Evolutionary conservation across 2,113 vertebrate genomes (phyloP).

Genomic region (Boulengeromyrus knoepffleri): DNA sequence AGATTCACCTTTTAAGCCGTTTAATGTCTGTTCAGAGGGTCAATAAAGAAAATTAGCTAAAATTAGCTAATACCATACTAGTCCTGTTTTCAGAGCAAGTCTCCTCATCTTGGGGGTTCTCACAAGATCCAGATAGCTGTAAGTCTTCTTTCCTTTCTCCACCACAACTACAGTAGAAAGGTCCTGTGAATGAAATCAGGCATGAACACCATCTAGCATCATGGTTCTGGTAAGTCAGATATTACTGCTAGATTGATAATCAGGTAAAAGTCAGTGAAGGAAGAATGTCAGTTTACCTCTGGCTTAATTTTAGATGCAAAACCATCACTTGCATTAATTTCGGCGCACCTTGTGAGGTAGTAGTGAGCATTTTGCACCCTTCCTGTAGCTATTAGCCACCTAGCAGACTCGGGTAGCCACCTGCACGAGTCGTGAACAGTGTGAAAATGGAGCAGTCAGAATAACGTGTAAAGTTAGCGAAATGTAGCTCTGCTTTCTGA

Average conservation of each 20-base stretch:
- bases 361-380: constrained; percentile 62
- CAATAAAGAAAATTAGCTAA: neutral
- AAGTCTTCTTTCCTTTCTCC: constrained; percentile 36
- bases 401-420: constrained; percentile 43
- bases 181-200: constrained; percentile 36
- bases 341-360: constrained; percentile 70
- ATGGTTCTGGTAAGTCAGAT: neutral
- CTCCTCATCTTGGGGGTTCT: constrained; percentile 61
- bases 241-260: neutral
- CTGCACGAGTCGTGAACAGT: neutral
- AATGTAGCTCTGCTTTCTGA: constrained; percentile 25
- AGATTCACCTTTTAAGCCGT: neutral
- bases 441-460: neutral
- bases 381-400: constrained; percentile 81
- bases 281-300: constrained; percentile 54
- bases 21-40: neutral
- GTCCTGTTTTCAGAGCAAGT: constrained; percentile 51
- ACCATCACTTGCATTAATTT: constrained; percentile 56
- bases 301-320: constrained; percentile 42
- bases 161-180: constrained; percentile 42
- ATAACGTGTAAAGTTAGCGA: neutral
- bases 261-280: neutral
- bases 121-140: constrained; percentile 60
- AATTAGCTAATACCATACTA: constrained; percentile 46
- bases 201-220: neutral